These are phyloP conservation scores for Cistogaster globosa DNA, from an alignment of 2,888 invertebrate genomes.

Conservation along the genomic window DNA sequence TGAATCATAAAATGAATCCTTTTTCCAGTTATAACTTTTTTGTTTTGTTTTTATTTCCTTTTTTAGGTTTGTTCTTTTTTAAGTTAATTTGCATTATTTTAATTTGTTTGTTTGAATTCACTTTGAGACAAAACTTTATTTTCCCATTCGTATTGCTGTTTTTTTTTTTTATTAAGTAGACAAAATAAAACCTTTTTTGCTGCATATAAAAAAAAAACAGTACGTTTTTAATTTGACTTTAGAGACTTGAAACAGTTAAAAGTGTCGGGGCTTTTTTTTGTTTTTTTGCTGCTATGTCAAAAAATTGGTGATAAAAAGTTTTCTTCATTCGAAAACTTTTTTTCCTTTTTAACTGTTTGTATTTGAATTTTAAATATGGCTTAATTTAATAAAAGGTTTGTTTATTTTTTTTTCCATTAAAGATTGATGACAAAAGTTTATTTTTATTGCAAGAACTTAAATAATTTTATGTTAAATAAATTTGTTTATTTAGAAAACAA, in stretches of 20 bases:
- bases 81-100: slow-evolving; percentile 80
- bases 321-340: slow-evolving; percentile 52
- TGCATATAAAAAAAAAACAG: slow-evolving; percentile 23
- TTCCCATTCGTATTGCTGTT: slow-evolving; percentile 48
- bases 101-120: slow-evolving; percentile 78
- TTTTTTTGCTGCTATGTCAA: not conserved
- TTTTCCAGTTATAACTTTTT: slow-evolving; percentile 50
- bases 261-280: slow-evolving; percentile 56
- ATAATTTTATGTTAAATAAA: not conserved
- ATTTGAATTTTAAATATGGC: slow-evolving; percentile 53
- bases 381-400: slow-evolving; percentile 65
- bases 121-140: slow-evolving; percentile 68
- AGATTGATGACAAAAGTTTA: slow-evolving; percentile 59
- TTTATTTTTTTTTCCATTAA: slow-evolving; percentile 14
- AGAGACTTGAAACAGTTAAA: slow-evolving; percentile 65
- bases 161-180: slow-evolving; percentile 51
- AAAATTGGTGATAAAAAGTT: slow-evolving; percentile 52
- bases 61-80: slow-evolving; percentile 57
- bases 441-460: slow-evolving; percentile 15
- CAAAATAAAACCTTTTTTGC: slow-evolving; percentile 42
- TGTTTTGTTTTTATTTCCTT: slow-evolving; percentile 37
- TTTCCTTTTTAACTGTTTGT: slow-evolving; percentile 18
- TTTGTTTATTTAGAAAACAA: not conserved
- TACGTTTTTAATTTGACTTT: slow-evolving; percentile 66
- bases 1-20: slow-evolving; percentile 32